Percentiles rank a stretch among this genome's conserved stretches.
phyloP scores from a whole-genome alignment of 2,888 invertebrate genomes.

The Plemyria rubiginata region DNA sequence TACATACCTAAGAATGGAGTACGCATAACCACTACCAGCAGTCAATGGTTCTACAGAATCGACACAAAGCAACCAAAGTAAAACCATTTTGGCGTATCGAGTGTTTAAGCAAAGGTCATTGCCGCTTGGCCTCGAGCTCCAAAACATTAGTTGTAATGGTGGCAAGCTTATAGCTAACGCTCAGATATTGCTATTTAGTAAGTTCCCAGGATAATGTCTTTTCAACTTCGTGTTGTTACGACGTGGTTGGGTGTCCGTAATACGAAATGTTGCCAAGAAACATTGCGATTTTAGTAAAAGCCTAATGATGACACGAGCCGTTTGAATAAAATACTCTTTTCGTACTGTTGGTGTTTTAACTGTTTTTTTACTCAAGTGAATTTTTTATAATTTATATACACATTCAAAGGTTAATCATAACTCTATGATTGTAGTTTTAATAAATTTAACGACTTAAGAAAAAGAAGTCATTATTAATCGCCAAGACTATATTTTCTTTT shows the following conservation, averaged over 20 bases:
- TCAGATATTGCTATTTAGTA: constrained; percentile 31
- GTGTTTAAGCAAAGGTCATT: constrained; percentile 24
- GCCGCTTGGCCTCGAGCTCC: constrained; percentile 20
- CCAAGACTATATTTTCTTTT: neutral
- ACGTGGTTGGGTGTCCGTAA: constrained; percentile 20
- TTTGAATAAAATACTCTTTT: neutral
- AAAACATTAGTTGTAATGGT: constrained; percentile 35
- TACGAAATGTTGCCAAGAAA: constrained; percentile 16
- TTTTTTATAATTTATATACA: too few species aligned
- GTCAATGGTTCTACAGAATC: neutral
- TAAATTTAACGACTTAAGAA: too few species aligned
- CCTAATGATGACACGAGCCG: constrained; percentile 3
- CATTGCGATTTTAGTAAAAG: constrained; percentile 6
- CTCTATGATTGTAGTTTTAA: too few species aligned
- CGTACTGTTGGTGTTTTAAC: neutral
- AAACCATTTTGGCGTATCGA: constrained; percentile 13
- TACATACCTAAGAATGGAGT: neutral
- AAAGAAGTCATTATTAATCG: too few species aligned
- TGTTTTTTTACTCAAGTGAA: neutral
- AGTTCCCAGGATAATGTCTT: constrained; percentile 31
- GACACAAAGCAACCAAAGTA: constrained; percentile 17
- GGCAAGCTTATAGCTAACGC: constrained; percentile 25
- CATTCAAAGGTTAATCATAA: too few species aligned
- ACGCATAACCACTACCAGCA: neutral
- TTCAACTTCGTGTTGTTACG: constrained; percentile 28